Evolutionary conservation across 1,140 invertebrate species (phyloP).

Genomic region (Yoshiicerus persimilis): DNA sequence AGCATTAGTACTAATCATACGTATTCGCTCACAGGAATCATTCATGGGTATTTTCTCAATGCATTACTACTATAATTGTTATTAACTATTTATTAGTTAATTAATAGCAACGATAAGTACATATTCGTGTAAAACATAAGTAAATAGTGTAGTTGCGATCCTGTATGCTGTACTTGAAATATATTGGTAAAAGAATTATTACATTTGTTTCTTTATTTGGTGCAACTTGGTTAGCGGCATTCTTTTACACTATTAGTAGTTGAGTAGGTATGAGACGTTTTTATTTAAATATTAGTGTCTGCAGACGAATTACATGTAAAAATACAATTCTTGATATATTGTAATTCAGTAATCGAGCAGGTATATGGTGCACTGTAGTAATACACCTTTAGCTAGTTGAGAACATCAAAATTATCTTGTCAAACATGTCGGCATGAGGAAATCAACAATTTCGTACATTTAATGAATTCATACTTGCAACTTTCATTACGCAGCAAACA

Average conservation of each 20-base stretch:
- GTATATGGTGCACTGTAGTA: neutral
- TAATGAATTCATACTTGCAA: neutral
- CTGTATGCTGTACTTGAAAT: too few species aligned
- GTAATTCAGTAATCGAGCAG: too few species aligned
- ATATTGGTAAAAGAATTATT: neutral
- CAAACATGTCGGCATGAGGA: conserved; percentile 3
- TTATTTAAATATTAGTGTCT: neutral
- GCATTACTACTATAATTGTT: too few species aligned
- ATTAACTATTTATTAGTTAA: too few species aligned
- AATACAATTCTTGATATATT: too few species aligned
- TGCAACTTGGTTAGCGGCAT: neutral
- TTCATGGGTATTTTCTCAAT: too few species aligned
- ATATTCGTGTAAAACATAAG: too few species aligned
- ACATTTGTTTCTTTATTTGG: neutral
- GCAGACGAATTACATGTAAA: too few species aligned
- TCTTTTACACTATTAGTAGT: too few species aligned
- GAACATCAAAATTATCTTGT: neutral
- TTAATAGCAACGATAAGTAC: too few species aligned
- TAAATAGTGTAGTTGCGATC: too few species aligned
- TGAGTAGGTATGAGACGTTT: too few species aligned
- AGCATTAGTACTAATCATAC: neutral
- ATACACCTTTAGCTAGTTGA: neutral
- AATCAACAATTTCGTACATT: neutral
- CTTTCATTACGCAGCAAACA: neutral
- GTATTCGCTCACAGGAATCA: neutral